Conservation (phyloP, 2,888 invertebrate genomes). For the Pardosa pseudoannulata region DNA sequence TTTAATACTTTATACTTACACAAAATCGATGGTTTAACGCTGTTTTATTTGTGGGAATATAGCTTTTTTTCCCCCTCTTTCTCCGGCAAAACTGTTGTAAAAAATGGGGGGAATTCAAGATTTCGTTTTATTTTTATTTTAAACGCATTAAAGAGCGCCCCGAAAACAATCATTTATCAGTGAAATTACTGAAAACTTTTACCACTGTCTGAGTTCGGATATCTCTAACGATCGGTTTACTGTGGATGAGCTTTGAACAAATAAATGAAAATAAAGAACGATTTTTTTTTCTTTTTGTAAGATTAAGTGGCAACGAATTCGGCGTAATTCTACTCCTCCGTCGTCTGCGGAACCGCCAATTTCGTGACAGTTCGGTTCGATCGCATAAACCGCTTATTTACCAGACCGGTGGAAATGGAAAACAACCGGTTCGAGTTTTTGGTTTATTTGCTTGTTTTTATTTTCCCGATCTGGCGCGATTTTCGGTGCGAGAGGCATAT, state of each 20-base stretch:
- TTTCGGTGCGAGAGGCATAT: not conserved
- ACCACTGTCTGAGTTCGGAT: slow-evolving; percentile 45
- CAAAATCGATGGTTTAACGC: slow-evolving; percentile 44
- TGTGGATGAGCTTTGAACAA: slow-evolving; percentile 5
- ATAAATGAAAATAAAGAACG: slow-evolving; percentile 53
- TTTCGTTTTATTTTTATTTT: slow-evolving; percentile 40
- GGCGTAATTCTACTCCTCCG: slow-evolving; percentile 56
- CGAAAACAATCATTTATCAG: slow-evolving; percentile 60
- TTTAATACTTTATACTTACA: slow-evolving; percentile 52
- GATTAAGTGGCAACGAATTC: slow-evolving; percentile 52
- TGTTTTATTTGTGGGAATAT: slow-evolving; percentile 33
- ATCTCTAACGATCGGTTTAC: slow-evolving; percentile 67
- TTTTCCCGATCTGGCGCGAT: not conserved
- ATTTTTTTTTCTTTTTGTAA: slow-evolving; percentile 40
- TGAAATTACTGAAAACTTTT: slow-evolving; percentile 66
- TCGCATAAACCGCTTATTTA: slow-evolving; percentile 52
- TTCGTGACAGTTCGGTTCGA: slow-evolving; percentile 60
- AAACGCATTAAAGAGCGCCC: slow-evolving; percentile 45
- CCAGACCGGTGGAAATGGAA: slow-evolving; percentile 29
- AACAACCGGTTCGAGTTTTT: slow-evolving; percentile 7
- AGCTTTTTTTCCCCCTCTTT: not conserved
- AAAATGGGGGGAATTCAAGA: not conserved
- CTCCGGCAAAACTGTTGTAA: not conserved
- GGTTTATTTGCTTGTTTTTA: not conserved
- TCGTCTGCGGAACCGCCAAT: slow-evolving; percentile 64